A percentile compares a stretch with the other conserved stretches of the same genome.
Conservation (phyloP, 2,888 invertebrate genomes). For the Scaptomyza parva region DNA sequence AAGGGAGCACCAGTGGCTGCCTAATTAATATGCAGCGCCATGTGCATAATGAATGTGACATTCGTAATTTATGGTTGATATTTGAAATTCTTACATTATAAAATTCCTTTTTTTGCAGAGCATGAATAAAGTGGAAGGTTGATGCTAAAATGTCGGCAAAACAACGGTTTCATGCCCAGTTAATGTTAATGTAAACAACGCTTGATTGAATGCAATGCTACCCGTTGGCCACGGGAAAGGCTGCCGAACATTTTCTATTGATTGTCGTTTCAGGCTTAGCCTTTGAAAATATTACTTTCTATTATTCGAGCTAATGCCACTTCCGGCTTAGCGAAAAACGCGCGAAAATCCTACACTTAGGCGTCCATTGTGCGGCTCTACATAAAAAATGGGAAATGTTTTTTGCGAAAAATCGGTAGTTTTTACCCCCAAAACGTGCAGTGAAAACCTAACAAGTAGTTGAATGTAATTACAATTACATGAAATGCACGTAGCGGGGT, state of each 20-base stretch:
- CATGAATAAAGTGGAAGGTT: conserved; percentile 57
- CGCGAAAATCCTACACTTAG: conserved; percentile 69
- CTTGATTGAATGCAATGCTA: conserved; percentile 32
- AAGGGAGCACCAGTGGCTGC: conserved; percentile 42
- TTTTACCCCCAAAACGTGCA: conserved; percentile 61
- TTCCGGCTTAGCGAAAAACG: conserved; percentile 70
- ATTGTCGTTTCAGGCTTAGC: conserved; percentile 49
- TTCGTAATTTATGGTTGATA: conserved; percentile 82
- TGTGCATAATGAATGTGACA: conserved; percentile 83
- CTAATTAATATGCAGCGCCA: conserved; percentile 81
- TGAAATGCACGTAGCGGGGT: conserved; percentile 48
- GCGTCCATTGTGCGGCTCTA: conserved; percentile 48
- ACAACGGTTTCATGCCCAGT: conserved; percentile 84
- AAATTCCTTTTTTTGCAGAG: conserved; percentile 26
- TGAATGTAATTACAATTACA: conserved; percentile 71
- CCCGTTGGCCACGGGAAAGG: conserved; percentile 18
- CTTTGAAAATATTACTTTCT: conserved; percentile 21
- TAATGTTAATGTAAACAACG: conserved; percentile 79
- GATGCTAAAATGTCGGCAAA: conserved; percentile 65
- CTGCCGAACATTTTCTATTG: conserved; percentile 35
- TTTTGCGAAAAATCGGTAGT: conserved; percentile 50
- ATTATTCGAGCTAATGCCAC: conserved; percentile 45
- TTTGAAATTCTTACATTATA: conserved; percentile 58
- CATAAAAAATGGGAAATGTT: conserved; percentile 38
- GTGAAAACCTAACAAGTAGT: conserved; percentile 54